Evolutionary conservation across 2,888 invertebrate species (phyloP).

Genomic region (Tinea pellionella): DNA sequence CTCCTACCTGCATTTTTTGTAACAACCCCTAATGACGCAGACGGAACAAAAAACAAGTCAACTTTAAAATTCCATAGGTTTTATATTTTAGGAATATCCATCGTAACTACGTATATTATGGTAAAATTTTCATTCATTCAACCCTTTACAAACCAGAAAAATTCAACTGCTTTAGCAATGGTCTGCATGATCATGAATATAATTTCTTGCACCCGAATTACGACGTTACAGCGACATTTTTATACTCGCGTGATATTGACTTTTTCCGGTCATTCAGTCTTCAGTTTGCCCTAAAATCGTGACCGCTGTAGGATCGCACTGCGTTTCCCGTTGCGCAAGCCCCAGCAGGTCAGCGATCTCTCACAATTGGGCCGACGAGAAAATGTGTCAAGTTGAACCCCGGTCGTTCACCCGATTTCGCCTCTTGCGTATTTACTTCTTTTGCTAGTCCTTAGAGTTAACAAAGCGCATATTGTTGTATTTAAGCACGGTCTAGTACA

Average conservation of each 20-base stretch:
- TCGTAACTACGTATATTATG: neutral
- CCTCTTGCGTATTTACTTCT: slow-evolving; percentile 48
- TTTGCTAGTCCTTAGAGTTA: slow-evolving; percentile 24
- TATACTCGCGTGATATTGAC: neutral
- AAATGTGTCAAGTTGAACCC: slow-evolving; percentile 68
- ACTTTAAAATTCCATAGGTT: neutral
- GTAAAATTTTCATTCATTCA: neutral
- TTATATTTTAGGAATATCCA: neutral
- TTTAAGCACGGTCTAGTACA: neutral
- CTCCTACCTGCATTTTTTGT: slow-evolving; percentile 65
- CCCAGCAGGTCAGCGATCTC: slow-evolving; percentile 48
- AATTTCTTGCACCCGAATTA: neutral
- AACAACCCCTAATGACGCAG: slow-evolving; percentile 54
- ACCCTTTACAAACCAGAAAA: neutral
- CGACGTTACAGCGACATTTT: neutral
- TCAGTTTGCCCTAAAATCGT: neutral
- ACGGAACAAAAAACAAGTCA: slow-evolving; percentile 22
- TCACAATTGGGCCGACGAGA: slow-evolving; percentile 57
- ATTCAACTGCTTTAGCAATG: neutral
- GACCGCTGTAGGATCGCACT: neutral
- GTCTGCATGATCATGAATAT: neutral
- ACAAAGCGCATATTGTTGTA: neutral
- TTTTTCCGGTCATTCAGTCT: neutral
- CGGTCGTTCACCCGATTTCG: slow-evolving; percentile 47
- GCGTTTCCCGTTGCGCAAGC: slow-evolving; percentile 36